Evolutionary conservation across 1,140 invertebrate genomes (phyloP).

Genomic region (Agrilus planipennis): DNA sequence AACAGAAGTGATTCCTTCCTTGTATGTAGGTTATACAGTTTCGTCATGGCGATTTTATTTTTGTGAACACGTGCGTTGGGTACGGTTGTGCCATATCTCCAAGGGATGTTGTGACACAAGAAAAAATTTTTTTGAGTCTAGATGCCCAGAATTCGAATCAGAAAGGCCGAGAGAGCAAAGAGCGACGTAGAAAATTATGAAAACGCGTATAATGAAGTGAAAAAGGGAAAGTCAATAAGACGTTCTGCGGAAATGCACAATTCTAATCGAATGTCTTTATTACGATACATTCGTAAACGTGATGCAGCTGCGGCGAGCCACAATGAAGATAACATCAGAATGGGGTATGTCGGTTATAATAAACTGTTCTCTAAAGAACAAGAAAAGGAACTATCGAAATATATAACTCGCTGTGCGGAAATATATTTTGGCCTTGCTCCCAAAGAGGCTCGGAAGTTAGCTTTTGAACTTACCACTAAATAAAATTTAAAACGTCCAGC

Average conservation of each 20-base stretch:
- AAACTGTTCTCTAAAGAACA: slow-evolving; percentile 5
- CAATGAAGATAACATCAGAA: slow-evolving; percentile 4
- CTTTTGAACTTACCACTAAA: slow-evolving; percentile 28
- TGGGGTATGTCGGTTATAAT: slow-evolving; percentile 8
- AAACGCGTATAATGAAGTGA: slow-evolving; percentile 13
- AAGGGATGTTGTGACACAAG: no score
- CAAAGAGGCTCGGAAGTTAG: slow-evolving; percentile 31
- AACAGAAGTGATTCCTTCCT: no score
- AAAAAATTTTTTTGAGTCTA: no score
- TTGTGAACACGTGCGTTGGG: no score
- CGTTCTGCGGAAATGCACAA: slow-evolving; percentile 11
- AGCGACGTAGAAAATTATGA: slow-evolving; percentile 9
- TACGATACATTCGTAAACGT: slow-evolving; percentile 12
- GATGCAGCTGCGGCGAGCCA: no score
- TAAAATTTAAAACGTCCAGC: slow-evolving; percentile 26
- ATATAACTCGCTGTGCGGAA: slow-evolving; percentile 21
- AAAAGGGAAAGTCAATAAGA: slow-evolving; percentile 11
- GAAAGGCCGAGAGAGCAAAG: no score
- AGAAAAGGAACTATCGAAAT: slow-evolving; percentile 1
- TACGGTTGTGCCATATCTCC: no score
- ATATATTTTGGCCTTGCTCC: slow-evolving; percentile 29
- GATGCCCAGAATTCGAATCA: no score
- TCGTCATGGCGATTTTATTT: no score
- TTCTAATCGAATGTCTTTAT: slow-evolving; percentile 10
- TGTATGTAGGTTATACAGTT: no score